Conservation (phyloP, 2,797 vertebrate genomes). For the Peromyscus aztecus region DNA sequence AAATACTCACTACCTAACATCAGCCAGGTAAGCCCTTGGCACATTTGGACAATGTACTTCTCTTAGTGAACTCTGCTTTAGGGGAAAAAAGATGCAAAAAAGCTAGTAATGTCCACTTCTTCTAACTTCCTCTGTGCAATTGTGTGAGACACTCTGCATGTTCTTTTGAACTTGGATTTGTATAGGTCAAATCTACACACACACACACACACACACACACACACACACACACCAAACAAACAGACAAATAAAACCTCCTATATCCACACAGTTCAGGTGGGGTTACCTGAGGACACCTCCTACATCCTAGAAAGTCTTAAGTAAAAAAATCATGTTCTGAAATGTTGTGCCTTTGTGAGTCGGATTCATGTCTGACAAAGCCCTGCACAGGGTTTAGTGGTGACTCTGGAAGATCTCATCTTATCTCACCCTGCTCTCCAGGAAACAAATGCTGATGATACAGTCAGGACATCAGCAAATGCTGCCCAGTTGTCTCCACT, state of each 20-base stretch:
- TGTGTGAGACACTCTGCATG: background rate
- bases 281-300: background rate
- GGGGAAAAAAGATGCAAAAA: background rate
- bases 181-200: background rate
- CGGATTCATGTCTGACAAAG: background rate
- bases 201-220: background rate
- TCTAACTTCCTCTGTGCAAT: background rate
- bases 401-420: conserved; percentile 14
- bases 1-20: background rate
- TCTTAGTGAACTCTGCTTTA: background rate
- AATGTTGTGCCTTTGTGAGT: background rate
- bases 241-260: background rate
- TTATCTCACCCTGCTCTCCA: conserved; percentile 77
- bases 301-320: background rate
- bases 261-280: background rate
- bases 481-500: conserved; percentile 75
- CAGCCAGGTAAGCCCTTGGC: background rate
- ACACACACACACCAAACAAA: background rate
- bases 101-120: background rate
- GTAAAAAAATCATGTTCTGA: background rate
- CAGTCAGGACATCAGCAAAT: conserved; percentile 75
- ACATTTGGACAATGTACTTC: background rate
- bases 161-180: conserved; percentile 12
- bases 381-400: background rate
- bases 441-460: conserved; percentile 81